A percentile compares a stretch with the other conserved stretches of the same genome.
Evolutionary conservation across 2,888 invertebrate genomes (phyloP).

Genomic region (Zaprionus bogoriensis): DNA sequence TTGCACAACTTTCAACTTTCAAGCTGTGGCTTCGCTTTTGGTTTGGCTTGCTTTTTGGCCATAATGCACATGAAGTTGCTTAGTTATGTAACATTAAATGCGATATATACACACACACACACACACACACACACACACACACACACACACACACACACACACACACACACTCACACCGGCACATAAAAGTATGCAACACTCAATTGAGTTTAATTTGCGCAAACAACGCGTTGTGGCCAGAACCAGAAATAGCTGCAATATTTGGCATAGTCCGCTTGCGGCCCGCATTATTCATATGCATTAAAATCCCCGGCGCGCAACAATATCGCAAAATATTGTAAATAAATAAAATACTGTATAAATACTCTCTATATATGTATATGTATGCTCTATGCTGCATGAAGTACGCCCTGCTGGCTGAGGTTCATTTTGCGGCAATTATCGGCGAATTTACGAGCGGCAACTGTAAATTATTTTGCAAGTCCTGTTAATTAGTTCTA

Average conservation of each 20-base stretch:
- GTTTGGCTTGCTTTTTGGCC: slow-evolving; percentile 31
- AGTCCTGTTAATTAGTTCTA: slow-evolving; percentile 45
- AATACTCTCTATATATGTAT: background rate
- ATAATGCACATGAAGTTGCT: slow-evolving; percentile 34
- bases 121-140: slow-evolving; percentile 14
- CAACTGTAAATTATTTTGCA: slow-evolving; percentile 15
- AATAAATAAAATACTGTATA: slow-evolving; percentile 35
- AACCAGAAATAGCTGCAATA: slow-evolving; percentile 31
- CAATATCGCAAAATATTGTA: slow-evolving; percentile 30
- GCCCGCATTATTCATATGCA: slow-evolving; percentile 34
- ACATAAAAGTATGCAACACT: slow-evolving; percentile 61
- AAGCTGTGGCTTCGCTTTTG: no score
- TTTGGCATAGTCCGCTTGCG: slow-evolving; percentile 13
- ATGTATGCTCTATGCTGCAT: background rate
- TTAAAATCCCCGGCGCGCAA: background rate
- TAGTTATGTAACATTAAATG: slow-evolving; percentile 42
- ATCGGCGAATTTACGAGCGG: slow-evolving; percentile 21
- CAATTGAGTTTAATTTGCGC: slow-evolving; percentile 68
- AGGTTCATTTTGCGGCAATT: slow-evolving; percentile 45
- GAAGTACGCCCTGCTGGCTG: background rate
- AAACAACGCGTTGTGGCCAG: slow-evolving; percentile 13
- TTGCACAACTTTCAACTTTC: background rate
- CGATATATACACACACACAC: slow-evolving; percentile 23
- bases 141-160: background rate
- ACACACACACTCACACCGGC: background rate